These are phyloP conservation scores for Liolophura sinensis DNA, from an alignment of 1,140 invertebrate genomes.

Conservation along the genomic window DNA sequence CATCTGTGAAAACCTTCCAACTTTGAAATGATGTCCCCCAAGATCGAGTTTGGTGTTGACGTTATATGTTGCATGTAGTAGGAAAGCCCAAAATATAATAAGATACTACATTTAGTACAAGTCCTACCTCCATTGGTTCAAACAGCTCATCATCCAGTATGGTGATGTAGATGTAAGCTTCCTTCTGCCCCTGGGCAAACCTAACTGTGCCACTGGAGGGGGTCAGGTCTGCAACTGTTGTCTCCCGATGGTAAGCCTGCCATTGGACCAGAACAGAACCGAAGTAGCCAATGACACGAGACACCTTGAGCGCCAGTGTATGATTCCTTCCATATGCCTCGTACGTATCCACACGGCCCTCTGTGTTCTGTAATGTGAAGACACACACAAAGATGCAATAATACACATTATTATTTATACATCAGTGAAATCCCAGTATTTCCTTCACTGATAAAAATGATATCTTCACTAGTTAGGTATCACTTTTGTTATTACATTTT, in stretches of 20 bases:
- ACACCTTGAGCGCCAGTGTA: slow-evolving; percentile 34
- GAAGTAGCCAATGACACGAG: slow-evolving; percentile 37
- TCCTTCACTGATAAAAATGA: too few species aligned
- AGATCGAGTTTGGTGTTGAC: too few species aligned
- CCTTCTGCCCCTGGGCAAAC: slow-evolving; percentile 36
- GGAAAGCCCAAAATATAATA: not conserved
- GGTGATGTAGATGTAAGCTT: slow-evolving; percentile 38
- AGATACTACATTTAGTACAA: not conserved
- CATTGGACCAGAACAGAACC: slow-evolving; percentile 46
- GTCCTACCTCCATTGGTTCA: slow-evolving; percentile 48
- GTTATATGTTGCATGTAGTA: too few species aligned
- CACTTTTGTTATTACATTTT: too few species aligned
- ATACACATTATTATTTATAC: too few species aligned
- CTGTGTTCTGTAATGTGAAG: slow-evolving; percentile 40
- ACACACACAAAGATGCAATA: too few species aligned
- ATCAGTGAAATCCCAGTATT: too few species aligned
- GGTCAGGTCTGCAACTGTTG: slow-evolving; percentile 37
- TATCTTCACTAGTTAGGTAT: too few species aligned
- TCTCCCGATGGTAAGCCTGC: slow-evolving; percentile 41
- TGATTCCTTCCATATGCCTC: slow-evolving; percentile 45
- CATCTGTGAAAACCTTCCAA: too few species aligned
- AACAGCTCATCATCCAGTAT: slow-evolving; percentile 47
- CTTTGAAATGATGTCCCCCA: too few species aligned
- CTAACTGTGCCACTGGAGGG: slow-evolving; percentile 43
- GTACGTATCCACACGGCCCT: slow-evolving; percentile 48